A percentile compares a stretch with the other conserved stretches of the same genome.
phyloP scores from a whole-genome alignment of 2,113 vertebrate species.

The Falcunculus frontatus region DNA sequence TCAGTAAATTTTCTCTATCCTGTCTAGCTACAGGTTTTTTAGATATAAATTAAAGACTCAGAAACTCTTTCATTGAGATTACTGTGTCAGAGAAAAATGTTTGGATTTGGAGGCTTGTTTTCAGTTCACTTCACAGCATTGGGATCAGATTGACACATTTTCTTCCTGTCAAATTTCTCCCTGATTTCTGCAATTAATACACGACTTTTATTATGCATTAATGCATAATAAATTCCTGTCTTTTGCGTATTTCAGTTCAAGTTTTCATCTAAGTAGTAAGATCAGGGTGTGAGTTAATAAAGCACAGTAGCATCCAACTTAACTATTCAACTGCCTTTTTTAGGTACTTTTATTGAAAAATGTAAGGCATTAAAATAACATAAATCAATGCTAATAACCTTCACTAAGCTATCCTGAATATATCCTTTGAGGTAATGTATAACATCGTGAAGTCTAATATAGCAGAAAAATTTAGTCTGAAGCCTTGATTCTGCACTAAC shows the following conservation, averaged over 20 bases:
- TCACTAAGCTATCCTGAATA: background rate
- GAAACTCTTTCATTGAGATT: background rate
- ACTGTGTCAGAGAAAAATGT: background rate
- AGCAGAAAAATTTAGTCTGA: background rate
- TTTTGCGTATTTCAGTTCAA: background rate
- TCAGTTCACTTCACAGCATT: background rate
- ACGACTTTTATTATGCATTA: background rate
- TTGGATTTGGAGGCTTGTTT: background rate
- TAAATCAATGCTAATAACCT: background rate
- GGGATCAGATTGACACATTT: background rate
- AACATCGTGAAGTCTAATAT: background rate
- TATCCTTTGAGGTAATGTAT: background rate
- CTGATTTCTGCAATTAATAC: conserved; percentile 12
- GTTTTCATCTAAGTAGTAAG: background rate
- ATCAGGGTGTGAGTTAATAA: background rate
- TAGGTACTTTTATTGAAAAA: background rate
- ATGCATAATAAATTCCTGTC: background rate
- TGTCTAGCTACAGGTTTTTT: background rate
- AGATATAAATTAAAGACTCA: background rate
- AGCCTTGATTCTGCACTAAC: background rate
- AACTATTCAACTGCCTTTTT: background rate
- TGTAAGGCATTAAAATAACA: background rate
- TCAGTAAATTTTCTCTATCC: background rate
- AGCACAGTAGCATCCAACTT: background rate
- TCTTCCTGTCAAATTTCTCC: background rate